These are phyloP conservation scores for Haliclona indistincta DNA, from an alignment of 37 sponge, comb jelly and placozoan species.

Conservation along the genomic window DNA sequence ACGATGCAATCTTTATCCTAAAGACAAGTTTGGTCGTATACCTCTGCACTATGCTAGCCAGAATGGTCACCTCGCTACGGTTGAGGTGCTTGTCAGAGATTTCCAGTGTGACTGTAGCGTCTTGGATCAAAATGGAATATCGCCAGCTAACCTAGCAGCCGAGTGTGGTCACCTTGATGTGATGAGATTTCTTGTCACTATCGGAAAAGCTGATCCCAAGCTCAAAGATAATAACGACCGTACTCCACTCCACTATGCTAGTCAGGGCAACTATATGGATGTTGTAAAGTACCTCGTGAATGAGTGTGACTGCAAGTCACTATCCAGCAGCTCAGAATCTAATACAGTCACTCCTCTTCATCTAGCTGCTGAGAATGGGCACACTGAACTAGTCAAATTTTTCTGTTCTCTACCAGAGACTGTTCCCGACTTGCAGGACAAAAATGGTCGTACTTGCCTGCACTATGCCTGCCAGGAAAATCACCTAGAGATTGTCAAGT, in stretches of 20 bases:
- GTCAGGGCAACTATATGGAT: slow-evolving; percentile 45
- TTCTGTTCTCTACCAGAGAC: neutral
- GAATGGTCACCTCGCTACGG: slow-evolving; percentile 17
- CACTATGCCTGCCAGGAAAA: slow-evolving; percentile 25
- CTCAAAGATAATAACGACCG: slow-evolving; percentile 23
- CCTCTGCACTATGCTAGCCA: slow-evolving; percentile 43
- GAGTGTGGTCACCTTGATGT: neutral
- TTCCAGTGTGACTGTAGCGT: slow-evolving; percentile 5
- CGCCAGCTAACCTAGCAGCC: slow-evolving; percentile 37
- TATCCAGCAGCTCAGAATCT: neutral
- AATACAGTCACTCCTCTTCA: slow-evolving; percentile 20
- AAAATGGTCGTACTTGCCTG: slow-evolving; percentile 4
- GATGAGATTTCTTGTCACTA: neutral
- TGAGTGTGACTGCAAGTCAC: slow-evolving; percentile 14
- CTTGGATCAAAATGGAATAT: slow-evolving; percentile 42
- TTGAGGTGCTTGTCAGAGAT: slow-evolving; percentile 30
- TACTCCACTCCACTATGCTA: slow-evolving; percentile 33
- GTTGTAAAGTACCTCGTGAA: slow-evolving; percentile 39
- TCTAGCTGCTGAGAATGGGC: slow-evolving; percentile 7
- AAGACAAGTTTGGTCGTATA: slow-evolving; percentile 15
- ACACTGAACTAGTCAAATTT: neutral
- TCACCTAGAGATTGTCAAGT: slow-evolving; percentile 8
- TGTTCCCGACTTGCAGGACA: no score
- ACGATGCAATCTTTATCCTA: no score
- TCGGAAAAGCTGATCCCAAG: neutral